Percentiles rank a stretch among this genome's conserved stretches.
Evolutionary conservation across 2,888 invertebrate genomes (phyloP).

Genomic region (Choristoneura rosaceana): DNA sequence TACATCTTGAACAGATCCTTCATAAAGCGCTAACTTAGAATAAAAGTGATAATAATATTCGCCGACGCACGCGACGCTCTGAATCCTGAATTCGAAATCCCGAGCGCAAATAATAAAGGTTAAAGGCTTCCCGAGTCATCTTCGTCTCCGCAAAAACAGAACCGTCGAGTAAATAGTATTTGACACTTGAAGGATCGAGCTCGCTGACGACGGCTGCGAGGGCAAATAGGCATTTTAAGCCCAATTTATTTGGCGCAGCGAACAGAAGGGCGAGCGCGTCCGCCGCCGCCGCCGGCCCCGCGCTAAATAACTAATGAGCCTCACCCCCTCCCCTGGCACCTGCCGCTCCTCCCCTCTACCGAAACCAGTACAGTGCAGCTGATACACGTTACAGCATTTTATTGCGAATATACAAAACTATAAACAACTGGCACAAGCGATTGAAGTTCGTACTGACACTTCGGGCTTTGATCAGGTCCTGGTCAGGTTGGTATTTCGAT

Average conservation of each 20-base stretch:
- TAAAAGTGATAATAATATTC: conserved; percentile 11
- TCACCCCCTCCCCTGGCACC: conserved; percentile 41
- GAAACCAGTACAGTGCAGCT: conserved; percentile 19
- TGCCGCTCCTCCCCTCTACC: conserved; percentile 35
- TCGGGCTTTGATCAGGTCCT: neutral
- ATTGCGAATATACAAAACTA: neutral
- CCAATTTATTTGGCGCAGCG: conserved; percentile 50
- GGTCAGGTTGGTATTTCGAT: neutral
- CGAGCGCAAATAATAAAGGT: conserved; percentile 23
- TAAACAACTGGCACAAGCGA: neutral
- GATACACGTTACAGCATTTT: conserved; percentile 27
- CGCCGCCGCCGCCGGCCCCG: conserved; percentile 59
- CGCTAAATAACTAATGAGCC: conserved; percentile 42
- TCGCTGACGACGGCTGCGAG: conserved; percentile 26
- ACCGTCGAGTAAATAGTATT: conserved; percentile 19
- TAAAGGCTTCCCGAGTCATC: conserved; percentile 14
- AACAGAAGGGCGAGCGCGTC: conserved; percentile 45
- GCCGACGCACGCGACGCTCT: conserved; percentile 1
- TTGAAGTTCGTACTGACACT: conserved; percentile 1
- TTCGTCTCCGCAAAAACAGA: conserved; percentile 3
- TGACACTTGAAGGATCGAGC: conserved; percentile 29
- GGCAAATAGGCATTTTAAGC: conserved; percentile 40
- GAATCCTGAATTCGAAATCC: conserved; percentile 5
- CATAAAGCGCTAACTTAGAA: neutral
- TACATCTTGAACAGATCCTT: neutral